A percentile compares a stretch with the other conserved stretches of the same genome.
These are phyloP conservation scores for Rotaria socialis DNA, from an alignment of 2,888 invertebrate genomes.

Conservation along the genomic window DNA sequence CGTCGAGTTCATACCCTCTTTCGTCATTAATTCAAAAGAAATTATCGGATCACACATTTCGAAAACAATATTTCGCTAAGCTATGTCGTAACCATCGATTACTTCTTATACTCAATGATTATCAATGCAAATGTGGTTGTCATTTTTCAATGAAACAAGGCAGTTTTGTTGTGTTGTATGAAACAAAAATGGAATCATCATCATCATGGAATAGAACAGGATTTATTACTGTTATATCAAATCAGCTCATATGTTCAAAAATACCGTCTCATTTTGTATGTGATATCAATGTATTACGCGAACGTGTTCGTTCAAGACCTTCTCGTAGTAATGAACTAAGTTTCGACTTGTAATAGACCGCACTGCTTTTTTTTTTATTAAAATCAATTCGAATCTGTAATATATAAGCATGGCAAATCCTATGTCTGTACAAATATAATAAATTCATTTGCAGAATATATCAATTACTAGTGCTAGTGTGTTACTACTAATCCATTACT, in stretches of 20 bases:
- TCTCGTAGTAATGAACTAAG: neutral
- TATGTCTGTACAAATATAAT: too few species aligned
- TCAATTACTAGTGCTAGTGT: too few species aligned
- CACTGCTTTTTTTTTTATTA: too few species aligned
- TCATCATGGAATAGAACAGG: neutral
- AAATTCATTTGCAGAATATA: too few species aligned
- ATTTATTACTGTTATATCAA: neutral
- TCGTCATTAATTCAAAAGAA: too few species aligned
- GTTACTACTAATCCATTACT: too few species aligned
- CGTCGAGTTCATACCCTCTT: neutral
- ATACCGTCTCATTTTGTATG: neutral
- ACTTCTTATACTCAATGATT: slow-evolving; percentile 1
- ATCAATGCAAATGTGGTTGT: slow-evolving; percentile 29
- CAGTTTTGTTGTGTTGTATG: neutral
- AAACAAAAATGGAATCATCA: neutral
- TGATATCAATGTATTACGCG: neutral
- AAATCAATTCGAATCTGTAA: too few species aligned
- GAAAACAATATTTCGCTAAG: neutral
- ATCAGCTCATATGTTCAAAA: neutral
- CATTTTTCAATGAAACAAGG: neutral
- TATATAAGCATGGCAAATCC: too few species aligned
- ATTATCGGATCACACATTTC: neutral
- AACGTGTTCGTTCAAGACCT: neutral
- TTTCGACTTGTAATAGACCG: neutral
- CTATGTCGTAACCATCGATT: neutral